Base-by-base conservation (phyloP, 2,888 invertebrate species). In the Ceratothoa steindachneri region DNA sequence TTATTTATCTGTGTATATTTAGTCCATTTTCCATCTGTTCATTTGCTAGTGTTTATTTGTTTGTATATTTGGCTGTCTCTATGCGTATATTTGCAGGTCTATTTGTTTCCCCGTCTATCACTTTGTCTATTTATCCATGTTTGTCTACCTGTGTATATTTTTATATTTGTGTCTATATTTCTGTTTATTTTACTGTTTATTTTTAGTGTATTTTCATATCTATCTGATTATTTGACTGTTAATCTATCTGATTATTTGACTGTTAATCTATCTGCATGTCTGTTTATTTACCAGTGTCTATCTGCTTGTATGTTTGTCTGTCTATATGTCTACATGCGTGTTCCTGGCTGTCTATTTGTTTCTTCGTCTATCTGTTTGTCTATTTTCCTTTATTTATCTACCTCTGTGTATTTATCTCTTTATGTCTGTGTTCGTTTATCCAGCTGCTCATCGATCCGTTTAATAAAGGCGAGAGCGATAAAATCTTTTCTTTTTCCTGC, bases 1-100 rank as follows among this genome's bases (percentile, higher is more conserved):
- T n/a, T n/a, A 15, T 5, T 41, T 41, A 9, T 41, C 15, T 41
- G 41, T 41, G 5, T 5, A 9, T 41, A 9, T 15, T 5, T 41
- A 9, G 41, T 41, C 15, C 15, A 9, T 9, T 41, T 41, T 41
- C 41, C n/a, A n/a, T n/a, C n/a, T n/a, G n/a, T n/a, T n/a, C n/a
- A n/a, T n/a, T n/a, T n/a, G n/a, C n/a, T n/a, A n/a, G n/a, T n/a
- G n/a, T n/a, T n/a, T n/a, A n/a, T n/a, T n/a, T n/a, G 27, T 60
- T 12, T 60, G 24, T 60, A 60, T 60, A 60, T 60, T 22, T 60
- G 24, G n/a, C n/a, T 60, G 24, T 60, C n/a, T 60, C n/a, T 60
- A 60, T 60, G 27, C 24, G 27, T 60, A 24, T 60, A 60, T 60
- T 22, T 60, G 24, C 24, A 60, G n/a, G 24, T 60, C 15, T 51